phyloP scores from a whole-genome alignment of 1,140 invertebrate species.

The Heliconius himera region DNA sequence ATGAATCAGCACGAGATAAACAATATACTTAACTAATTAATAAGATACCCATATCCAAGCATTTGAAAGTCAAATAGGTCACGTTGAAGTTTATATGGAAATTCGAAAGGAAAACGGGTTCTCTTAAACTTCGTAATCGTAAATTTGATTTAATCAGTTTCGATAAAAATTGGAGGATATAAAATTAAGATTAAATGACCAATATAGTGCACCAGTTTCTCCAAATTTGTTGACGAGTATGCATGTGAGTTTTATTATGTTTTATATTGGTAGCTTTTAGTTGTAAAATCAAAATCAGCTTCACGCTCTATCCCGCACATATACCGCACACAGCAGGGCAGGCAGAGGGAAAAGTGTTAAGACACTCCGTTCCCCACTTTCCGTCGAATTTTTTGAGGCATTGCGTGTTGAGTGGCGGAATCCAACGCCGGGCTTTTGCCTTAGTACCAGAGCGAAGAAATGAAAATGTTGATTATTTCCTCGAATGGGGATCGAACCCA shows the following conservation, averaged over 20 bases:
- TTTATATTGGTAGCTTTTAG: neutral
- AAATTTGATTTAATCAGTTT: conserved; percentile 19
- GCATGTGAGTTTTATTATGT: neutral
- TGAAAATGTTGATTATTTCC: no score
- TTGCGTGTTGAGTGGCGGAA: no score
- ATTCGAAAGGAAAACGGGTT: conserved; percentile 33
- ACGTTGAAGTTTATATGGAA: conserved; percentile 31
- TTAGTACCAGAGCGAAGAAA: no score
- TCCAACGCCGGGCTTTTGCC: no score
- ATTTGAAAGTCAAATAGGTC: conserved; percentile 47
- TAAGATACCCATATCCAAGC: conserved; percentile 36
- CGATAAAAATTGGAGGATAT: conserved; percentile 21
- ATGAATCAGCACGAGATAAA: conserved; percentile 78
- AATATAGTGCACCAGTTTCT: conserved; percentile 20
- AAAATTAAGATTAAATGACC: conserved; percentile 17
- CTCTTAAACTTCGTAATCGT: conserved; percentile 11
- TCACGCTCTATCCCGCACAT: no score
- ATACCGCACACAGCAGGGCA: no score
- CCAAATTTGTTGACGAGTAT: neutral
- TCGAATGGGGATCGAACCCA: no score
- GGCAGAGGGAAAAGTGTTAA: no score
- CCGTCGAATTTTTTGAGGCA: no score
- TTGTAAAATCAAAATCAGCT: neutral
- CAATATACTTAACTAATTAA: conserved; percentile 60
- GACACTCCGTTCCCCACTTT: no score